Percentiles rank a stretch among this genome's conserved stretches.
Evolutionary conservation across 2,113 vertebrate genomes (phyloP).

Genomic region (Orthonyx spaldingii): DNA sequence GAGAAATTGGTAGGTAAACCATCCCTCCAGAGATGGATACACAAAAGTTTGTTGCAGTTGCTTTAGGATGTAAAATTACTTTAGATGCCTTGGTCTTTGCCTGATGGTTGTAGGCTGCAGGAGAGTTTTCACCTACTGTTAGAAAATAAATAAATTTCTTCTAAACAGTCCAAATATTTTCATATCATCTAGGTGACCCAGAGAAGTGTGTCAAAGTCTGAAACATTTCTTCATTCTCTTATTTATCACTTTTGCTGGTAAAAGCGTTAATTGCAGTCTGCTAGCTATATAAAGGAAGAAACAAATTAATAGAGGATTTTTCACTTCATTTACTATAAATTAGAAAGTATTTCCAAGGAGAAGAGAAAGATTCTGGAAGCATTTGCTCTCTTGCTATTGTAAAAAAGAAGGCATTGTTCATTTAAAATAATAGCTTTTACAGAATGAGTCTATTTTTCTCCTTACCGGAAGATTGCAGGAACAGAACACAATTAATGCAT

Average conservation of each 20-base stretch:
- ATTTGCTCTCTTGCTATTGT: conserved; percentile 19
- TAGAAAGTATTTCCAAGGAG: not conserved
- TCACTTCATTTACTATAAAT: not conserved
- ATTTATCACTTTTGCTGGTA: not conserved
- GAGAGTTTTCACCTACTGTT: not conserved
- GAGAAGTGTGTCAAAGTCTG: not conserved
- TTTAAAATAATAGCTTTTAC: conserved; percentile 45
- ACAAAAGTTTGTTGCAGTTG: not conserved
- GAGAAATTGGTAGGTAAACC: not conserved
- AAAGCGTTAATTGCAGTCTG: not conserved
- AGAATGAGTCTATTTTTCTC: not conserved
- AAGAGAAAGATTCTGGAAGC: not conserved
- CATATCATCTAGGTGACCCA: not conserved
- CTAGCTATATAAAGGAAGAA: not conserved
- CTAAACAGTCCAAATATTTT: not conserved
- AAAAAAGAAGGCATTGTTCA: conserved; percentile 20
- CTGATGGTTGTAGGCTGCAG: not conserved
- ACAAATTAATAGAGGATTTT: not conserved
- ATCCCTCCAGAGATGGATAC: not conserved
- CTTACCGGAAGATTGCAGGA: conserved; percentile 41
- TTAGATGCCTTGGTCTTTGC: not conserved
- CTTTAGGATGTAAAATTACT: not conserved
- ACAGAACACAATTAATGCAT: conserved; percentile 44
- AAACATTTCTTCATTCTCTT: not conserved
- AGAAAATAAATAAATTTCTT: not conserved